A percentile compares a stretch with the other conserved stretches of the same genome.
Conservation (phyloP, 2,797 vertebrate species). For the Paratrypauchen microcephalus region DNA sequence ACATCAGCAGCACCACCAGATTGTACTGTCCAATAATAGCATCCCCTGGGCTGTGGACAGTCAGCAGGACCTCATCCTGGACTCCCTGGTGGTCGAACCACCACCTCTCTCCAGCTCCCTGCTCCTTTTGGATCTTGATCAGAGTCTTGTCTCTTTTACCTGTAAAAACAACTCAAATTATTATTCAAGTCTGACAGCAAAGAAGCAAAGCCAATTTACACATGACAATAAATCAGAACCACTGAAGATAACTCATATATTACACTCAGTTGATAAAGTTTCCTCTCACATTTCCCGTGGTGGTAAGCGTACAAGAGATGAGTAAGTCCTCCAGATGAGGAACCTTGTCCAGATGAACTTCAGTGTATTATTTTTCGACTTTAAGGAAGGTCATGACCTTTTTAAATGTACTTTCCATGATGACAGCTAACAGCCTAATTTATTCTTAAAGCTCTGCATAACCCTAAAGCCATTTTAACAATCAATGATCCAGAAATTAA, state of each 20-base stretch:
- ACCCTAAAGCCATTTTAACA: too few relatives aligned
- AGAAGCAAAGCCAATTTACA: not conserved
- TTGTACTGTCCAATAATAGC: constrained; percentile 72
- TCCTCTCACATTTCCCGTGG: too few relatives aligned
- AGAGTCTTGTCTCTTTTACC: constrained; percentile 62
- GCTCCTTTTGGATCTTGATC: constrained; percentile 56
- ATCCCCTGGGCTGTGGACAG: constrained; percentile 71
- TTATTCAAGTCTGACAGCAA: not conserved
- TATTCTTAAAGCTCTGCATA: too few relatives aligned
- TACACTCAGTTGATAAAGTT: too few relatives aligned
- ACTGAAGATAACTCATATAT: not conserved
- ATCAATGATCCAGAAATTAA: too few relatives aligned
- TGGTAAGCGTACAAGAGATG: too few relatives aligned
- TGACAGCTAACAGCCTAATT: too few relatives aligned
- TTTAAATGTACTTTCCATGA: too few relatives aligned
- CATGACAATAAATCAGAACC: not conserved
- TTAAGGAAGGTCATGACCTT: too few relatives aligned
- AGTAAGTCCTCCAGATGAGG: too few relatives aligned
- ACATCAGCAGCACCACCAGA: constrained; percentile 61
- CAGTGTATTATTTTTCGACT: too few relatives aligned
- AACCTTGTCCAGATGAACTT: too few relatives aligned
- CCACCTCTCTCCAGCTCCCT: constrained; percentile 57
- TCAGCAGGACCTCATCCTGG: constrained; percentile 69
- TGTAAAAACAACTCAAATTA: constrained; percentile 30
- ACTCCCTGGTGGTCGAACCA: constrained; percentile 69